Evolutionary conservation across 2,888 invertebrate genomes (phyloP).

Genomic region (Lumbricus terrestris): DNA sequence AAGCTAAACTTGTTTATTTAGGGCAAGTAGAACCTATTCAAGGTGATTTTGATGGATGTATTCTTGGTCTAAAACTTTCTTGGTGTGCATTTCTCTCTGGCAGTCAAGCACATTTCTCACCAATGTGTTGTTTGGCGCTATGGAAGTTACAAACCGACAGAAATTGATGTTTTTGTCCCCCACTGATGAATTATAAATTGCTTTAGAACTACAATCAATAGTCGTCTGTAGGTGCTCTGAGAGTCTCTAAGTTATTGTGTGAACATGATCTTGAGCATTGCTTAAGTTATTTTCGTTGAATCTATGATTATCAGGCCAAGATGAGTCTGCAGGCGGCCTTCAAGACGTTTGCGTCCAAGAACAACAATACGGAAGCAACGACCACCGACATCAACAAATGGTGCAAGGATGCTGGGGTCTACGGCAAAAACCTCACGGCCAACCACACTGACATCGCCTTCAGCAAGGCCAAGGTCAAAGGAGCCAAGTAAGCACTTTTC

Average conservation of each 20-base stretch:
- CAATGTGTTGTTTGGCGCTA: too few species aligned
- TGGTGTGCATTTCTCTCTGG: too few species aligned
- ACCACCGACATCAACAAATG: slow-evolving; percentile 37
- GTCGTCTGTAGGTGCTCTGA: too few species aligned
- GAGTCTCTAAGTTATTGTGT: too few species aligned
- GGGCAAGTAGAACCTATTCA: neutral
- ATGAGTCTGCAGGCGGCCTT: slow-evolving; percentile 24
- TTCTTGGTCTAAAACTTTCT: too few species aligned
- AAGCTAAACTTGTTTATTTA: neutral
- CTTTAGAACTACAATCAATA: too few species aligned
- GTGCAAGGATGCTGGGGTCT: slow-evolving; percentile 37
- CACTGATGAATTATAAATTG: too few species aligned
- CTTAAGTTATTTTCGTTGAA: neutral
- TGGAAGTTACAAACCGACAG: too few species aligned
- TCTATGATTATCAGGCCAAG: neutral
- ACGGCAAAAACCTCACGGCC: slow-evolving; percentile 37
- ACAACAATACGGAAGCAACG: slow-evolving; percentile 32
- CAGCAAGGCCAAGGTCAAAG: slow-evolving; percentile 37
- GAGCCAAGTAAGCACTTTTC: slow-evolving; percentile 15
- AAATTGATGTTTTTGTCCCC: too few species aligned
- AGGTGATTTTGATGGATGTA: neutral
- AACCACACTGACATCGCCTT: slow-evolving; percentile 40
- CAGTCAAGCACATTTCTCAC: too few species aligned
- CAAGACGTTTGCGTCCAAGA: slow-evolving; percentile 32
- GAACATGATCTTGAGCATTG: neutral